Base-by-base conservation (phyloP, 2,888 invertebrate genomes). In the Ellobium chinense region DNA sequence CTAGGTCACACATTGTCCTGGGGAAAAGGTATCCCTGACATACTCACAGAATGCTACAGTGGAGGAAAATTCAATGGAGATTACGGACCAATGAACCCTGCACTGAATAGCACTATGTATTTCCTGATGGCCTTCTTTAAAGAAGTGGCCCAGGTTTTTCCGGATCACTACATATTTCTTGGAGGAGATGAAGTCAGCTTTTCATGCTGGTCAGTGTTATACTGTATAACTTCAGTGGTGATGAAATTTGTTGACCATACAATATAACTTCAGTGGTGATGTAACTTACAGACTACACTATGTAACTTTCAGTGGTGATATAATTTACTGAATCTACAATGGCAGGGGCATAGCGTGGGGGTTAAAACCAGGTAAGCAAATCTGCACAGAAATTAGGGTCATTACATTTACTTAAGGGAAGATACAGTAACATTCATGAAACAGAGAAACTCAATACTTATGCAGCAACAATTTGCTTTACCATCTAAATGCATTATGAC, bases 141-240 rank as follows among this genome's bases (percentile, higher is more conserved):
- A 27, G 97, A 97, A 93, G 94, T 97, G 0, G 90, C 91, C 1
- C 89, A 93, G n/a, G 94, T 95, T 18, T 98, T 98, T 92, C 95
- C 95, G 0, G 97, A 97, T 85, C 93, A 95, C 82, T 97, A 96
- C 91, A 91, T 98, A n/a, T 98, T 98, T 93, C 93, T 98, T 1
- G 98, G 98, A 4, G 98, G 97, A 0, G 98, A 99, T 92, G 98
- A 99, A 94, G 97, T 98, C 0, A 95, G 95, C 36, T 95, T 96
- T 89, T 94, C 94, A 72, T 98, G 97, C 91, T 98, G 97, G 97
- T 96, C 93, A 31, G 31, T 65, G 31, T 29, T 29, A 31, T n/a
- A n/a, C n/a, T n/a, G n/a, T n/a, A n/a, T n/a, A n/a, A n/a, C n/a
- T n/a, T n/a, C n/a, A n/a, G n/a, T n/a, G n/a, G n/a, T n/a, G n/a